Percentiles rank a stretch among this genome's conserved stretches.
These are phyloP conservation scores for Prionace glauca DNA, from an alignment of 2,797 vertebrate species.

Conservation along the genomic window DNA sequence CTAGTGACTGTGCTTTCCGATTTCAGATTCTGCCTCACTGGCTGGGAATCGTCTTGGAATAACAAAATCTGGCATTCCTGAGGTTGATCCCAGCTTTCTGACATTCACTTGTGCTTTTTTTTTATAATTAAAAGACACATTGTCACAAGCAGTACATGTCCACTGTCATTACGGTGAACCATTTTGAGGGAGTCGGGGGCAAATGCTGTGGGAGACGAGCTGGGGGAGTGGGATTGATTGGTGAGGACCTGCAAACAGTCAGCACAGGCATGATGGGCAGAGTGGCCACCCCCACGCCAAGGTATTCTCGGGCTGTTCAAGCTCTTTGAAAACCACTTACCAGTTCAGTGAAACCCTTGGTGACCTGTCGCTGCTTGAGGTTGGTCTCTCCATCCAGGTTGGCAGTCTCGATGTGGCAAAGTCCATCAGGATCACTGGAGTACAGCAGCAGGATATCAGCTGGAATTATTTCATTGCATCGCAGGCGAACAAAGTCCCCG, in stretches of 20 bases:
- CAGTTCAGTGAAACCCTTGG: slow-evolving; percentile 82
- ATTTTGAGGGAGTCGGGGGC: too few species aligned
- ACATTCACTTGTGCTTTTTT: neutral
- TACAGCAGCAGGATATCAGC: slow-evolving; percentile 86
- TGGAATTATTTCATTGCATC: slow-evolving; percentile 90
- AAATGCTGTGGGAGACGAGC: neutral
- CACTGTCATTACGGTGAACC: neutral
- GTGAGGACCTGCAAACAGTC: neutral
- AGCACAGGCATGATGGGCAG: neutral
- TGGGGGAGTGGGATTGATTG: neutral
- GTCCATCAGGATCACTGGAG: slow-evolving; percentile 86
- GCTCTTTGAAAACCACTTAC: slow-evolving; percentile 60
- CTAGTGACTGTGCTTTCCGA: neutral
- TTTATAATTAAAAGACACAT: too few species aligned
- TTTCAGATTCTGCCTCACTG: neutral
- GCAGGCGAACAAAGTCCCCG: slow-evolving; percentile 85
- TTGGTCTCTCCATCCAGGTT: slow-evolving; percentile 96
- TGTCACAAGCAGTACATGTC: neutral
- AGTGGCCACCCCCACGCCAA: neutral
- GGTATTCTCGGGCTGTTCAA: too few species aligned
- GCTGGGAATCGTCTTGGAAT: too few species aligned
- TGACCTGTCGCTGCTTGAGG: slow-evolving; percentile 88
- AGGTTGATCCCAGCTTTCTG: neutral
- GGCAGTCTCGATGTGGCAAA: slow-evolving; percentile 94
- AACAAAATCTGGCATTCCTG: neutral